Base-by-base conservation (phyloP, 2,113 vertebrate species). In the Embiotoca jacksoni region DNA sequence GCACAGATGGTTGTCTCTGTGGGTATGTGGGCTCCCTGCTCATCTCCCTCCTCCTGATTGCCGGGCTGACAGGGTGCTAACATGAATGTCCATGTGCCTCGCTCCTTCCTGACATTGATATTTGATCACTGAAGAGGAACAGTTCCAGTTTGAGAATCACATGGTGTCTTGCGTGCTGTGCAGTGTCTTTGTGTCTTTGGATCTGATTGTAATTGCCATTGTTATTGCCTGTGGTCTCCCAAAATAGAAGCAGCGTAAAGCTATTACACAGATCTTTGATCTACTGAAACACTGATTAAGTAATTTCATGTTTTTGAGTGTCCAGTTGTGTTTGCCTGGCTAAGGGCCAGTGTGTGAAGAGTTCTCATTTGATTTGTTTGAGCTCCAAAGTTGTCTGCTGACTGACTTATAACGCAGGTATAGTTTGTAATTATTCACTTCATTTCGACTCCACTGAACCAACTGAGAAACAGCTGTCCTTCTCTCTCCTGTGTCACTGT, bases 1-100 rank as follows among this genome's bases (percentile, higher is more conserved):
- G 31, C 69, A 83, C 80, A 91, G 80, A 88, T 84, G 76, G 74
- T 33, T 47, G 54, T 39, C 32, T 57, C 47, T 70, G 30, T 41
- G 69, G 72, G 32, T 60, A 33, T 72, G 50, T 33, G 60, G n/a
- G 64, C 49, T 50, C 36, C 32, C 46, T 72, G 37, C 41, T 54
- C 72, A 36, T 70, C 70, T 72, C 16, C 65, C 31, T 75, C 6
- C 50, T 53, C 39, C 55, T 56, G 56, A 67, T 72, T 31, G 41
- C 44, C 61, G 31, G 61, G 65, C 64, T 87, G 89, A 90, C 92
- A 87, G 80, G 64, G 72, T 6, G 75, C 80, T 85, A 87, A 92
- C 85, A 78, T 64, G 78, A 71, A 33, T 47, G 68, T 86, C 76
- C 90, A 88, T 59, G 80, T 89, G 89, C 77, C 32, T 35, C 1